Percentiles rank a stretch among this genome's conserved stretches.
phyloP scores from a whole-genome alignment of 1,140 invertebrate species.

The Drosophila biarmipes region DNA sequence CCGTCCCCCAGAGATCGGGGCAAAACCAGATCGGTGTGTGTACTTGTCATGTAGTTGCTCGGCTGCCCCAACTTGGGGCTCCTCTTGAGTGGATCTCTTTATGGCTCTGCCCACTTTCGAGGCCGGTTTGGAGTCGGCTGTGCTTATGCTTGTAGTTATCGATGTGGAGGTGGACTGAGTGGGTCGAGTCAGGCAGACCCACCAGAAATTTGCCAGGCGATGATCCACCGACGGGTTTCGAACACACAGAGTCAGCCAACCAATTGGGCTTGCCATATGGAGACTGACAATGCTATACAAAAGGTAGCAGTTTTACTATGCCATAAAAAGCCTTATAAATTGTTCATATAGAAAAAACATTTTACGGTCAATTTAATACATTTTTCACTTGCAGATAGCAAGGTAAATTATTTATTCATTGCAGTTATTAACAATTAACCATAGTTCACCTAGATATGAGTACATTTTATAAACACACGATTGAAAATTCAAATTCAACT shows the following conservation, averaged over 20 bases:
- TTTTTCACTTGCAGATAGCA: not conserved
- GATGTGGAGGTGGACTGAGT: conserved; percentile 24
- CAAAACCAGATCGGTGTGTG: conserved; percentile 29
- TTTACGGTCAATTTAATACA: not conserved
- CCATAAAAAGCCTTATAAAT: not conserved
- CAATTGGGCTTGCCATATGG: not conserved
- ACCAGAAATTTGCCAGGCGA: conserved; percentile 13
- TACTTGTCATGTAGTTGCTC: conserved; percentile 40
- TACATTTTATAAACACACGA: too few relatives aligned
- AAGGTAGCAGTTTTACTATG: not conserved
- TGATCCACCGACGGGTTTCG: conserved; percentile 45
- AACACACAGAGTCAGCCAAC: not conserved
- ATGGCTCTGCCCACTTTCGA: conserved; percentile 71
- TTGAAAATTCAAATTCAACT: too few relatives aligned
- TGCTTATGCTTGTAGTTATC: not conserved
- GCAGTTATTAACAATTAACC: too few relatives aligned
- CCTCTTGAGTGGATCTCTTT: conserved; percentile 67
- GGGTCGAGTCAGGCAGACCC: not conserved
- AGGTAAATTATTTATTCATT: too few relatives aligned
- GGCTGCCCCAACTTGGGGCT: conserved; percentile 25
- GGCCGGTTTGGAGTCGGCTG: conserved; percentile 42
- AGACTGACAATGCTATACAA: not conserved
- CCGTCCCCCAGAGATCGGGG: not conserved
- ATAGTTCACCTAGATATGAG: too few relatives aligned
- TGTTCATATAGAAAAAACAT: not conserved